Evolutionary conservation across 2,797 vertebrate genomes (phyloP), one percentile per base, ranked within the genome.

Genomic region (Enteromius viviparus): DNA sequence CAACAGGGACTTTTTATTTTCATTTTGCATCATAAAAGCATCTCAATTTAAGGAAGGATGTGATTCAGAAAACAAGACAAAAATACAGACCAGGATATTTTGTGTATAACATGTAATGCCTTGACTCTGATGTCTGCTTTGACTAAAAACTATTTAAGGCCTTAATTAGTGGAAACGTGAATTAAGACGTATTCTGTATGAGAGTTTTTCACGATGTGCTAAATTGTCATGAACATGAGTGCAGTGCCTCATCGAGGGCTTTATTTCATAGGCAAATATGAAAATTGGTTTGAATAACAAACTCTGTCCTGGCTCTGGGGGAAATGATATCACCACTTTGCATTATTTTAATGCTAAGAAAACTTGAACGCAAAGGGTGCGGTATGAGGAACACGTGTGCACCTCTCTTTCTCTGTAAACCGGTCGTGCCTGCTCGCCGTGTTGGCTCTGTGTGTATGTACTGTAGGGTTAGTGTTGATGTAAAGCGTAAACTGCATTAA

Each of bases 251-350:
- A 0, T 32, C 32, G 15, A 6, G 19, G 32, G 17, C 11, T 45
- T 84, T 1, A 47, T 86, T 86, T 87, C 79, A 19, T 9, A 89
- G 76, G 85, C 89, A 93, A 91, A 93, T 92, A 14, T 66, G 51
- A 75, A 84, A 80, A 49, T 8, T 19, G 4, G 14, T 77, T 70
- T 84, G 80, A 84, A 76, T 78, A 77, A 80, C 76, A 81, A 83
- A 83, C 76, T 55, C 76, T n/a, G 68, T 71, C 29, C 53, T 66
- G 40, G 29, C 66, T 78, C 75, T 4, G 15, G 81, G 45, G 23
- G 34, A 70, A 19, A 51, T 66, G 5, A 26, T 34, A 55, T 85
- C 64, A 83, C 29, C 37, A 4, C 77, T 78, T 81, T 64, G 77
- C 85, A 78, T 55, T 69, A 78, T 83, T 81, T 84, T 49, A 85